Conservation (phyloP, 1,140 invertebrate species). For the Micrasema longulum region DNA sequence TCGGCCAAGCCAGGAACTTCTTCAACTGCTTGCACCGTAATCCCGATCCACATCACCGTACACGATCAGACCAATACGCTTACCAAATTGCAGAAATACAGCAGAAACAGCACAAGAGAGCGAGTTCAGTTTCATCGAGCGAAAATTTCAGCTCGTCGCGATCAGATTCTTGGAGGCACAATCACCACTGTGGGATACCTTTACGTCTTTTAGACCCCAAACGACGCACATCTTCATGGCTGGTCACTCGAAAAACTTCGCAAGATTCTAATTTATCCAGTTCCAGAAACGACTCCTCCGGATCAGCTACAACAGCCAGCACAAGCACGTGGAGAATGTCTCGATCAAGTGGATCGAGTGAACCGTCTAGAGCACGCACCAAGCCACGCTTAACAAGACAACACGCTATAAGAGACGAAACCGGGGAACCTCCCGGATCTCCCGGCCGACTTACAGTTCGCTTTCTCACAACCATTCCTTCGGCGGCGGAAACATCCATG, state of each 20-base stretch:
- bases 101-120: conserved; percentile 79
- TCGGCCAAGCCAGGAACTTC: conserved; percentile 61
- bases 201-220: conserved; percentile 80
- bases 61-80: conserved; percentile 78
- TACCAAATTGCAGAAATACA: conserved; percentile 85
- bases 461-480: conserved; percentile 83
- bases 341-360: conserved; percentile 75
- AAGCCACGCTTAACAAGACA: conserved; percentile 82
- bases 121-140: conserved; percentile 87
- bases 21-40: conserved; percentile 65
- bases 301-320: conserved; percentile 85
- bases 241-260: conserved; percentile 88
- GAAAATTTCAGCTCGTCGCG: conserved; percentile 89
- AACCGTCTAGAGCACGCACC: conserved; percentile 59
- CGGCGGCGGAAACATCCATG: conserved; percentile 83
- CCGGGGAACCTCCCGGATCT: conserved; percentile 73
- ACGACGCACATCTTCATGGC: conserved; percentile 84
- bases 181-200: conserved; percentile 81
- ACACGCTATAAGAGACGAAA: conserved; percentile 77
- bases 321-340: conserved; percentile 88
- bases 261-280: conserved; percentile 91
- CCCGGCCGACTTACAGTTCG: conserved; percentile 74
- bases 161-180: conserved; percentile 84
- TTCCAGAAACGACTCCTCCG: conserved; percentile 89
- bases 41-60: conserved; percentile 57